Conservation (phyloP, 1,140 invertebrate genomes). For the Hyposmocoma kahamanoa region DNA sequence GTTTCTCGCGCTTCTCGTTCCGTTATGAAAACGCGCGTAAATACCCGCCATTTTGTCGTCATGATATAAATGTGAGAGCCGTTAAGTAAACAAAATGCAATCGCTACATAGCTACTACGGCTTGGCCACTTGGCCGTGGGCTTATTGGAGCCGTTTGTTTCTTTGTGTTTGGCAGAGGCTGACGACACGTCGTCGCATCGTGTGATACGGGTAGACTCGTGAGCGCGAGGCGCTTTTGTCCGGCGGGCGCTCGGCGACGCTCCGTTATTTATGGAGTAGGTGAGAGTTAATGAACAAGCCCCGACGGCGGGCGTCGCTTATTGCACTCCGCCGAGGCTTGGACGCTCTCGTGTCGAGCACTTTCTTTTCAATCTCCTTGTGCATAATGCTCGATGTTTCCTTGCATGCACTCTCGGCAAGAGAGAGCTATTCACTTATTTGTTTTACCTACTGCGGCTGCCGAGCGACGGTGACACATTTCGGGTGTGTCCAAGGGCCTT, state of each 20-base stretch:
- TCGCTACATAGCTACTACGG: constrained; percentile 23
- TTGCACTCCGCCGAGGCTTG: constrained; percentile 52
- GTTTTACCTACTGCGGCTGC: constrained; percentile 59
- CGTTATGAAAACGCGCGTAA: constrained; percentile 42
- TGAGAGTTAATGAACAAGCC: constrained; percentile 57
- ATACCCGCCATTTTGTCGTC: constrained; percentile 40
- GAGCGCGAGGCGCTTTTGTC: no score
- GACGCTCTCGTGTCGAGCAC: constrained; percentile 58
- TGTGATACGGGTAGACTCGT: constrained; percentile 27
- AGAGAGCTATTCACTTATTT: constrained; percentile 57
- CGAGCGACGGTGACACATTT: constrained; percentile 50
- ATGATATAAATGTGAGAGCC: constrained; percentile 22
- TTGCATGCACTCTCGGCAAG: constrained; percentile 48
- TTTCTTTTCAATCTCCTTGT: constrained; percentile 65
- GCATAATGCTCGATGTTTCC: constrained; percentile 60
- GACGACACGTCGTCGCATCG: constrained; percentile 12
- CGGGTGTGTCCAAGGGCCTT: constrained; percentile 35
- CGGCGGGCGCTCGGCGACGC: constrained; percentile 16
- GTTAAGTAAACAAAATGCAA: constrained; percentile 41
- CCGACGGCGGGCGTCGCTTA: constrained; percentile 55
- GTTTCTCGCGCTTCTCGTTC: constrained; percentile 30
- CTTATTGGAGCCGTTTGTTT: constrained; percentile 19
- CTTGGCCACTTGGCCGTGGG: constrained; percentile 4
- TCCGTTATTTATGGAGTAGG: constrained; percentile 47
- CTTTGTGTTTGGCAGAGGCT: constrained; percentile 41